Percentiles rank a stretch among this genome's conserved stretches.
Conservation (phyloP, 2,113 vertebrate species). For the Mionectes macconnelli region DNA sequence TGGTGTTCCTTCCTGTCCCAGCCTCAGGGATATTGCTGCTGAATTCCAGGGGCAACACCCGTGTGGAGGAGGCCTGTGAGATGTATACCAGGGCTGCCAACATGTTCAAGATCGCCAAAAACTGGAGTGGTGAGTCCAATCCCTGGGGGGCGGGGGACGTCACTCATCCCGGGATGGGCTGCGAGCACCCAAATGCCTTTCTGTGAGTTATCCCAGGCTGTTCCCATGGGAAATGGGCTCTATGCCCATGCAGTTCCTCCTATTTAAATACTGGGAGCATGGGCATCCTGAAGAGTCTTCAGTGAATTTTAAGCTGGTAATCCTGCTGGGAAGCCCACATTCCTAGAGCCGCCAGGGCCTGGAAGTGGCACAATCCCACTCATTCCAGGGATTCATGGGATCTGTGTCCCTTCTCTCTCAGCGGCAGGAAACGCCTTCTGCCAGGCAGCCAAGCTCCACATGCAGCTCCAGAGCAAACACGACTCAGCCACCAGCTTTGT, state of each 20-base stretch:
- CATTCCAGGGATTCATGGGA: fast-evolving
- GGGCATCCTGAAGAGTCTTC: not conserved
- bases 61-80: slow-evolving; percentile 96
- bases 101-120: slow-evolving; percentile 99
- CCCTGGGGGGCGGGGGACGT: not conserved
- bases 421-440: slow-evolving; percentile 93
- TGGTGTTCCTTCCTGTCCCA: fast-evolving
- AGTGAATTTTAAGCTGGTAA: not conserved
- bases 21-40: not conserved
- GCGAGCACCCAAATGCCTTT: fast-evolving
- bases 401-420: slow-evolving; percentile 41
- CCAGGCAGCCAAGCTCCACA: slow-evolving; percentile 92
- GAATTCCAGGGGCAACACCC: slow-evolving; percentile 86
- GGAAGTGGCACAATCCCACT: fast-evolving
- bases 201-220: not conserved
- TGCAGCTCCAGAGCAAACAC: slow-evolving; percentile 98
- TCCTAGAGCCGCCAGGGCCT: not conserved
- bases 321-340: not conserved
- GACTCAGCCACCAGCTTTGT: slow-evolving; percentile 95
- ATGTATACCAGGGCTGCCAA: slow-evolving; percentile 98
- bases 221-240: not conserved
- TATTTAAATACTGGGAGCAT: not conserved
- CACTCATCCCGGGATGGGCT: fast-evolving
- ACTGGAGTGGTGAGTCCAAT: slow-evolving; percentile 89
- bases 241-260: not conserved